A percentile compares a stretch with the other conserved stretches of the same genome.
Evolutionary conservation across 1,140 invertebrate species (phyloP).

Genomic region (Thaumatotibia leucotreta): DNA sequence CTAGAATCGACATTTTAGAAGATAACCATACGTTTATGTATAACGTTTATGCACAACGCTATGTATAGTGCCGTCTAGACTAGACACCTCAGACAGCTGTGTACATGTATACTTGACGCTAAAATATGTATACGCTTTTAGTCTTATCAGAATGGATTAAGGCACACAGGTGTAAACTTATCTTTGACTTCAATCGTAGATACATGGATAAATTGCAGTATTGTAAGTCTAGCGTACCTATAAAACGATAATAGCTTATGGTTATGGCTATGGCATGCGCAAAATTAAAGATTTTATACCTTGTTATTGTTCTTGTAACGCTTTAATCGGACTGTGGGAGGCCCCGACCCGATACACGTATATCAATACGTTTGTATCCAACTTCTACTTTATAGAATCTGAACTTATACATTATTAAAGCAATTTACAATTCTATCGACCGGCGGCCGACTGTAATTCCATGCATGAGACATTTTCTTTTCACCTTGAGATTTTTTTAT

Average conservation of each 20-base stretch:
- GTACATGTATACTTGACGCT: background rate
- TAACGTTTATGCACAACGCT: background rate
- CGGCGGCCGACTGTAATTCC: slow-evolving; percentile 43
- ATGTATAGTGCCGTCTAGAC: slow-evolving; percentile 2
- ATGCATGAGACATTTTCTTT: slow-evolving; percentile 58
- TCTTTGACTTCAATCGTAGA: background rate
- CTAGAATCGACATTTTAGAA: background rate
- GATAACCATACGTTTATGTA: background rate
- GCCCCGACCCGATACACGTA: slow-evolving; percentile 22
- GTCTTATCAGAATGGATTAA: background rate
- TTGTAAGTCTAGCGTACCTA: slow-evolving; percentile 19
- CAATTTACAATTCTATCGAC: slow-evolving; percentile 70
- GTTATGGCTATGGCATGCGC: slow-evolving; percentile 30
- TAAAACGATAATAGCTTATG: slow-evolving; percentile 28
- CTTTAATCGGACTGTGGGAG: slow-evolving; percentile 37
- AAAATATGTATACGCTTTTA: background rate
- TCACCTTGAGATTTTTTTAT: slow-evolving; percentile 61
- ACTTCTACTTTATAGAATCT: slow-evolving; percentile 28
- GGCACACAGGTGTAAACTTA: background rate
- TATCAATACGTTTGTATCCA: slow-evolving; percentile 29
- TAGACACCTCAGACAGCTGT: slow-evolving; percentile 11
- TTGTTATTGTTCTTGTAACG: slow-evolving; percentile 30
- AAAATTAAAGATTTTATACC: slow-evolving; percentile 46
- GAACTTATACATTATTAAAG: slow-evolving; percentile 52
- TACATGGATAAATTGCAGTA: background rate